A percentile compares a stretch with the other conserved stretches of the same genome.
Conservation (phyloP, 2,888 invertebrate species). For the Acronicta aceris region DNA sequence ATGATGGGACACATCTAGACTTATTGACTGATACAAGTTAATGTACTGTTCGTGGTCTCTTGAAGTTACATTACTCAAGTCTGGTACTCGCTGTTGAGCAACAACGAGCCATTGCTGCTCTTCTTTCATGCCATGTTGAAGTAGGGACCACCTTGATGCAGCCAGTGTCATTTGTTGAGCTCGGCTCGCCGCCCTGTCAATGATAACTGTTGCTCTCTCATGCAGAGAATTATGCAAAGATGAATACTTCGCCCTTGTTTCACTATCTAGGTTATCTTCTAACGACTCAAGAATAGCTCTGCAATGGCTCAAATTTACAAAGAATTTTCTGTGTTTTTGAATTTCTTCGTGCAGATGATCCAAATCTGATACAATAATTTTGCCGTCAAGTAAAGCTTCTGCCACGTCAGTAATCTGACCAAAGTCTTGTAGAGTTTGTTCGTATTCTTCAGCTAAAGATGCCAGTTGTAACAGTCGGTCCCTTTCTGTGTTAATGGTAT, state of each 20-base stretch:
- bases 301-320: slow-evolving; percentile 96
- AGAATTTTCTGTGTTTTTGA: slow-evolving; percentile 96
- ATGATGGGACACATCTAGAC: slow-evolving; percentile 94
- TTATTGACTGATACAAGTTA: slow-evolving; percentile 94
- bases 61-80: slow-evolving; percentile 94
- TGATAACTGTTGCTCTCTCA: slow-evolving; percentile 92
- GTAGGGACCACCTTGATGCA: slow-evolving; percentile 94
- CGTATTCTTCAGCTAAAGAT: slow-evolving; percentile 95
- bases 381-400: slow-evolving; percentile 93
- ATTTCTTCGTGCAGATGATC: slow-evolving; percentile 96
- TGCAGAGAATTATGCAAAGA: slow-evolving; percentile 93
- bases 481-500: slow-evolving; percentile 91
- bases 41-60: slow-evolving; percentile 96
- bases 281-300: slow-evolving; percentile 95
- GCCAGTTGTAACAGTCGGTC: slow-evolving; percentile 93
- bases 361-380: slow-evolving; percentile 92
- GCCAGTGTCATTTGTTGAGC: slow-evolving; percentile 95
- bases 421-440: slow-evolving; percentile 96
- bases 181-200: slow-evolving; percentile 94
- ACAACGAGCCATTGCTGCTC: slow-evolving; percentile 95
- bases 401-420: slow-evolving; percentile 95
- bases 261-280: slow-evolving; percentile 94
- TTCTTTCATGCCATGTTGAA: slow-evolving; percentile 95
- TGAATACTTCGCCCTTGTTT: slow-evolving; percentile 93
- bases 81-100: slow-evolving; percentile 95